Base-by-base conservation (phyloP, 23 tunicate species). In the Halocynthia roretzi region DNA sequence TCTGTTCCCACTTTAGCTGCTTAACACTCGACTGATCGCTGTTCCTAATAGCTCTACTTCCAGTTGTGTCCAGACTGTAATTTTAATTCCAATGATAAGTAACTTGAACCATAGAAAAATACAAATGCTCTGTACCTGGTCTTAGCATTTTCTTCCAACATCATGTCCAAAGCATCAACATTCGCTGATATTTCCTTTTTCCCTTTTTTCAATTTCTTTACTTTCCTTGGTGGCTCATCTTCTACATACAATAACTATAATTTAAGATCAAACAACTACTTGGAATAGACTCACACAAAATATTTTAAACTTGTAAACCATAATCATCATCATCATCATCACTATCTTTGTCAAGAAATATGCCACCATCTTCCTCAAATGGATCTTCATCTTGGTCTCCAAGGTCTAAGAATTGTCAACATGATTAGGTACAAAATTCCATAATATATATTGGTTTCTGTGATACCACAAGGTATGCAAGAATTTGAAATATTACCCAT, bases 1-100 rank as follows among this genome's bases (percentile, higher is more conserved):
- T 83, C 22, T 72, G 50, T 52, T 88, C 95, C 95, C 95, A 88
- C 40, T 79, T 63, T 40, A 88, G 63, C 52, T 88, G 95, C 68
- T 83, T 83, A 17, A 75, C 77, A 19, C 80, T 77, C n/a, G 87
- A 61, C 15, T 62, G 76, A 53, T 83, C 87, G 52, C 75, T 71
- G 78, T 81, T 82, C 2, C 71, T 56, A 8, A 82, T 65, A 6
- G 95, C 87, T 15, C 71, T 23, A 58, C 87, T 79, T 50, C 77
- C 72, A 50, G 54, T 68, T 2, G 84, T n/a, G 51, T 79, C 87
- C 20, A 78, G 52, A 51, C 95, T 88, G 67, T 14, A 80, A 74
- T 15, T 31, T 31, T 31, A 4, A 31, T 31, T 31, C 44, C 44
- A 31, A 31, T 31, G 44, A 31, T 31, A 31, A 31, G 4, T 31